Evolutionary conservation across 2,113 vertebrate species (phyloP).

Genomic region (Panthera leo): DNA sequence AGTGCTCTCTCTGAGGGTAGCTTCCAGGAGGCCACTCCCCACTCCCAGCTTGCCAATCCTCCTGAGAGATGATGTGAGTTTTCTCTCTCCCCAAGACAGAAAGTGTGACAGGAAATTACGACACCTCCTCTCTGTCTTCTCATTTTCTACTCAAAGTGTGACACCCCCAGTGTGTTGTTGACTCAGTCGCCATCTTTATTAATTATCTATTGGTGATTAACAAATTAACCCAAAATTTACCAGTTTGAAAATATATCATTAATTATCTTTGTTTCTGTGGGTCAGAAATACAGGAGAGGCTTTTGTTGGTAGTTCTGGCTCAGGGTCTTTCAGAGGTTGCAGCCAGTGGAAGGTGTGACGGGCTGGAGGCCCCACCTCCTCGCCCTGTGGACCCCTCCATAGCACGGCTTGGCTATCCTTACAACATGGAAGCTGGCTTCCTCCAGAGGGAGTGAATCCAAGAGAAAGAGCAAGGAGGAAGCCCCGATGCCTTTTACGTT

Average conservation of each 20-base stretch:
- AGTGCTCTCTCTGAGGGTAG: neutral
- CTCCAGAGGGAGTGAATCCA: no score
- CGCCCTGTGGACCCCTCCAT: accelerated
- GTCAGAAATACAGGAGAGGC: neutral
- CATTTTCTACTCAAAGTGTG: neutral
- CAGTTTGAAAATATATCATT: neutral
- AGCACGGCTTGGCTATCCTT: neutral
- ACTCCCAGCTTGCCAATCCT: neutral
- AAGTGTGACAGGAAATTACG: neutral
- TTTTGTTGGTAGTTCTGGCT: neutral
- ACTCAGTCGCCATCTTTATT: neutral
- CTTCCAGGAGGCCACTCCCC: neutral
- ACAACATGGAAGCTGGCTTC: neutral
- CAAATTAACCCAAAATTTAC: neutral
- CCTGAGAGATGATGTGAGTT: neutral
- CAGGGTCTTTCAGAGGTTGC: neutral
- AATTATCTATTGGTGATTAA: neutral
- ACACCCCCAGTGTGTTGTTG: neutral
- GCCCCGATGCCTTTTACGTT: neutral
- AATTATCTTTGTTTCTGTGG: neutral
- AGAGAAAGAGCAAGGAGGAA: neutral
- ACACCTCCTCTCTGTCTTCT: neutral
- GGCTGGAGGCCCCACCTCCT: neutral
- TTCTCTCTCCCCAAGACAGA: neutral
- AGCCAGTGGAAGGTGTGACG: neutral